Conservation (phyloP, 2,113 vertebrate genomes). For the Thinocorus orbignyianus region DNA sequence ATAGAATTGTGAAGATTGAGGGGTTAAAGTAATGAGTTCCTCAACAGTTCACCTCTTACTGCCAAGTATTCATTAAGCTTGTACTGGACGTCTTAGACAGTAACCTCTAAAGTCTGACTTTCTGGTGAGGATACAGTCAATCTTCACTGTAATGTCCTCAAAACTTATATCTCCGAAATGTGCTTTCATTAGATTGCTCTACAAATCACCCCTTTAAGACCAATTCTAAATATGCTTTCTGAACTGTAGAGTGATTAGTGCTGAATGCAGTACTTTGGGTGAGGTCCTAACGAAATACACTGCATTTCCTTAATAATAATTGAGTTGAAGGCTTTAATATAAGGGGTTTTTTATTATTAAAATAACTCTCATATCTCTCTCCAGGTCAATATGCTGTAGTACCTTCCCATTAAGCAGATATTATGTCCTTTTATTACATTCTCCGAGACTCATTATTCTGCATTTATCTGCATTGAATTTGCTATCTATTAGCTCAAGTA, state of each 20-base stretch:
- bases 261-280: constrained; percentile 67
- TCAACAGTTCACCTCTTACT: constrained; percentile 47
- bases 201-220: constrained; percentile 71
- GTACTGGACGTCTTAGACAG: constrained; percentile 49
- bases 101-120: constrained; percentile 65
- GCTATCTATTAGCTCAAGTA: constrained; percentile 76
- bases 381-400: constrained; percentile 78
- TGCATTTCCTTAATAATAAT: constrained; percentile 71
- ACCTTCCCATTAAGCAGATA: constrained; percentile 79
- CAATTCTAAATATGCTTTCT: constrained; percentile 71
- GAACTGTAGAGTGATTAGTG: constrained; percentile 61
- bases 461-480: constrained; percentile 83
- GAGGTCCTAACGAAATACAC: constrained; percentile 70
- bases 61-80: constrained; percentile 48
- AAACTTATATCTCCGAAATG: constrained; percentile 67
- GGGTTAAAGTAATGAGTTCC: constrained; percentile 70
- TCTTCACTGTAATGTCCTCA: constrained; percentile 72
- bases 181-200: constrained; percentile 72
- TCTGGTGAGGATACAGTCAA: constrained; percentile 66
- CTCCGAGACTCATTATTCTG: constrained; percentile 80
- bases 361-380: constrained; percentile 78
- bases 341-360: constrained; percentile 71
- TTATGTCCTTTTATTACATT: constrained; percentile 81
- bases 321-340: constrained; percentile 75
- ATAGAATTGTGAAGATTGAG: constrained; percentile 69